Base-by-base conservation (phyloP, 2,888 invertebrate genomes). In the Bombyx huttoni region DNA sequence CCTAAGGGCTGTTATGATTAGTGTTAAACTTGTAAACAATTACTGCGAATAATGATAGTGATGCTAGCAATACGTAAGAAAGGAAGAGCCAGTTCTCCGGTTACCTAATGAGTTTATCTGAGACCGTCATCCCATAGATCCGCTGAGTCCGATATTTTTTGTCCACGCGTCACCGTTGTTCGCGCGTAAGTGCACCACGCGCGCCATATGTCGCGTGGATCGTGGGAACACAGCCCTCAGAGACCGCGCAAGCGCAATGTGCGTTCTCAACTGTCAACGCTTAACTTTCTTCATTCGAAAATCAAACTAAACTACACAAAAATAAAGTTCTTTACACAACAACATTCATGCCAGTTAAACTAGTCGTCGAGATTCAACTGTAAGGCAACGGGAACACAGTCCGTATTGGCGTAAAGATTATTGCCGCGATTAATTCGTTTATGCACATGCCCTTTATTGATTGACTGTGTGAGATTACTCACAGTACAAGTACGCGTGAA, bases 121-220 rank as follows among this genome's bases (percentile, higher is more conserved):
- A 67, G 64, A 67, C 67, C 73, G 68, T 73, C 71, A 71, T 69
- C 71, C 75, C 76, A 75, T 80, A 78, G 83, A 85, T 85, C 83
- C 83, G 81, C 79, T 83, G 82, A 79, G 82, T 78, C 77, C 78
- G 62, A 72, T 68, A 67, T 82, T 82, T 62, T 86, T 87, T 86
- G 81, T 84, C 62, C 85, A 85, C 86, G 84, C 81, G 84, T 82
- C 84, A 77, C 79, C 78, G 81, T 78, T 78, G 80, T 75, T 74
- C 78, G 73, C 73, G 77, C 75, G 76, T 77, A 73, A 75, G 75
- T 74, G 79, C 75, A 70, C 69, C 72, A 70, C 70, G 77, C 82
- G 84, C 78, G 86, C 84, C 87, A 88, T 85, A 84, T 88, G 87
- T 79, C 86, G 82, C 81, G 75, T 76, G 77, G 75, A 81, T 73